These are phyloP conservation scores for Phylloscopus whistleri DNA, from an alignment of 2,113 vertebrate species.

Conservation along the genomic window DNA sequence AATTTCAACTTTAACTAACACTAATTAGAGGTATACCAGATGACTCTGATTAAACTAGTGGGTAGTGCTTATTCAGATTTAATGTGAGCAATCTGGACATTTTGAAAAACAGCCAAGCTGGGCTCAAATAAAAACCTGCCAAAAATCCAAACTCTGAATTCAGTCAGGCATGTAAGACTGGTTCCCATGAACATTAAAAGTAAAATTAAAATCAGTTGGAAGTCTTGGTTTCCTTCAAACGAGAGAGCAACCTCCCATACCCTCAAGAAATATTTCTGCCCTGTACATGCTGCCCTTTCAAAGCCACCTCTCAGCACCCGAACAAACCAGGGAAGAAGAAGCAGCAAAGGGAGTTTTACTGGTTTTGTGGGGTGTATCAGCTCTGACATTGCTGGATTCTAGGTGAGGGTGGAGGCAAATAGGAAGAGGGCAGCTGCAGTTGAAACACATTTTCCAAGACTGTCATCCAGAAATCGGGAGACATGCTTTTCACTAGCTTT, in stretches of 20 bases:
- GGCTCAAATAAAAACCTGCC: conserved; percentile 72
- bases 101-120: conserved; percentile 75
- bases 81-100: conserved; percentile 72
- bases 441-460: conserved; percentile 58
- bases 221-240: conserved; percentile 57
- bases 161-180: conserved; percentile 64
- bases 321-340: neutral
- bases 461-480: conserved; percentile 50
- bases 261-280: conserved; percentile 48
- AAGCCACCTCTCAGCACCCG: conserved; percentile 26
- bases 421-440: conserved; percentile 31
- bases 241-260: conserved; percentile 12
- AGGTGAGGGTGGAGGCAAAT: neutral
- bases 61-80: conserved; percentile 69
- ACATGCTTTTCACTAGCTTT: conserved; percentile 49
- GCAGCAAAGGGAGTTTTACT: neutral
- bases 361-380: neutral
- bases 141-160: conserved; percentile 70
- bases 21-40: conserved; percentile 68
- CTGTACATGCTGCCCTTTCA: conserved; percentile 43
- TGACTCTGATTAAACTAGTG: conserved; percentile 70
- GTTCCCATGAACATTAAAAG: conserved; percentile 73
- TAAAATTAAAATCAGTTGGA: conserved; percentile 75
- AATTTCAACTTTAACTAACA: conserved; percentile 62
- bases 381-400: neutral